Conservation (phyloP, 2,797 vertebrate species). For the Squalus acanthias region DNA sequence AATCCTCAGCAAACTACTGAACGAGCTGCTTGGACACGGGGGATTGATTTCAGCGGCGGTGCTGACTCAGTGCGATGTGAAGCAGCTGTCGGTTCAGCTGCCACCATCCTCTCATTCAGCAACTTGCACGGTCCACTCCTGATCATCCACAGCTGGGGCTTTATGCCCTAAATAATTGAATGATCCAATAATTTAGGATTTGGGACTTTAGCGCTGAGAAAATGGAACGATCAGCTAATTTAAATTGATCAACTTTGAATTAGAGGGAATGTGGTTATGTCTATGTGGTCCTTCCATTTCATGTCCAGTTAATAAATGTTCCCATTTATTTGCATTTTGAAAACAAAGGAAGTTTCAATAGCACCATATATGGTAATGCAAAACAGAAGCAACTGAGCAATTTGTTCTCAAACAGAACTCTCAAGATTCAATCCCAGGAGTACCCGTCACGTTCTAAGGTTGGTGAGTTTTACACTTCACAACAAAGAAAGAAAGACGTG, state of each 20-base stretch:
- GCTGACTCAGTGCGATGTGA: neutral
- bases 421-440: neutral
- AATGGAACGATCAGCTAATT: neutral
- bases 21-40: no score
- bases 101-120: neutral
- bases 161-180: neutral
- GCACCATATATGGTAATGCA: neutral
- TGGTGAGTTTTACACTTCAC: neutral
- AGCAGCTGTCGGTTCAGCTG: neutral
- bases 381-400: no score
- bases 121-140: neutral
- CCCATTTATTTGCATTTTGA: no score
- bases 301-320: no score
- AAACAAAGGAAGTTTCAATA: neutral
- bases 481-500: neutral
- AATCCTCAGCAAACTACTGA: neutral
- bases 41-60: neutral
- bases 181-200: no score
- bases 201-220: no score
- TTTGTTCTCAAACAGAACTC: neutral
- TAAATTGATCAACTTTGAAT: neutral
- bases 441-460: neutral
- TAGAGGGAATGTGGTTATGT: neutral
- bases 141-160: neutral
- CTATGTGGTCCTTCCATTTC: neutral